A percentile compares a stretch with the other conserved stretches of the same genome.
These are phyloP conservation scores for Campaea margaritaria DNA, from an alignment of 2,888 invertebrate species.

Conservation along the genomic window DNA sequence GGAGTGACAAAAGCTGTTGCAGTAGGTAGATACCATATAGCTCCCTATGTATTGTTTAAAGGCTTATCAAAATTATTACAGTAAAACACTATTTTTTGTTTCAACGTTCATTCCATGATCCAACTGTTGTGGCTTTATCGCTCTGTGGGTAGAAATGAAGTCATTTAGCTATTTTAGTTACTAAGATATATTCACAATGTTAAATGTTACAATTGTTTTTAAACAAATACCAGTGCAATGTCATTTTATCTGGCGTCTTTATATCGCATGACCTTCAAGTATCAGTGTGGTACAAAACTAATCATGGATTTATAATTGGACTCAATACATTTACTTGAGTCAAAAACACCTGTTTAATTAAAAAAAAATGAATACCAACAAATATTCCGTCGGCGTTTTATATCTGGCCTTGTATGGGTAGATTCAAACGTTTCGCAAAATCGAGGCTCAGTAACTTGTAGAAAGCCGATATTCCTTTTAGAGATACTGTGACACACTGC, in stretches of 20 bases:
- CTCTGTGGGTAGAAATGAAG: slow-evolving; percentile 24
- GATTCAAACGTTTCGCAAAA: slow-evolving; percentile 51
- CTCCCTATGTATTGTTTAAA: too few relatives aligned
- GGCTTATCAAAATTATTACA: too few relatives aligned
- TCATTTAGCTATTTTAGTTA: slow-evolving; percentile 15
- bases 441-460: slow-evolving; percentile 40
- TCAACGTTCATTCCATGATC: too few relatives aligned
- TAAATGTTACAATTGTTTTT: background rate
- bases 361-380: background rate
- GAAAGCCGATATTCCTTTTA: slow-evolving; percentile 58
- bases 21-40: too few relatives aligned
- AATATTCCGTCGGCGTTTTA: slow-evolving; percentile 14
- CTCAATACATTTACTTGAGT: too few relatives aligned
- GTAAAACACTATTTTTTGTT: too few relatives aligned
- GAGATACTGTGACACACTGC: slow-evolving; percentile 40
- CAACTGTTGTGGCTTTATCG: slow-evolving; percentile 15
- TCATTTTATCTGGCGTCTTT: background rate
- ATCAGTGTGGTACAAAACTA: too few relatives aligned
- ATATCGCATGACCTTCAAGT: too few relatives aligned
- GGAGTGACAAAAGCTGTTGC: too few relatives aligned
- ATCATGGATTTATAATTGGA: too few relatives aligned
- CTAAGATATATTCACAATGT: background rate
- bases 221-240: background rate
- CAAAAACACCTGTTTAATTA: too few relatives aligned
- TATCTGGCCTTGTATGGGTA: slow-evolving; percentile 29